Evolutionary conservation across 2,113 vertebrate species (phyloP).

Genomic region (Oryzias woworae): DNA sequence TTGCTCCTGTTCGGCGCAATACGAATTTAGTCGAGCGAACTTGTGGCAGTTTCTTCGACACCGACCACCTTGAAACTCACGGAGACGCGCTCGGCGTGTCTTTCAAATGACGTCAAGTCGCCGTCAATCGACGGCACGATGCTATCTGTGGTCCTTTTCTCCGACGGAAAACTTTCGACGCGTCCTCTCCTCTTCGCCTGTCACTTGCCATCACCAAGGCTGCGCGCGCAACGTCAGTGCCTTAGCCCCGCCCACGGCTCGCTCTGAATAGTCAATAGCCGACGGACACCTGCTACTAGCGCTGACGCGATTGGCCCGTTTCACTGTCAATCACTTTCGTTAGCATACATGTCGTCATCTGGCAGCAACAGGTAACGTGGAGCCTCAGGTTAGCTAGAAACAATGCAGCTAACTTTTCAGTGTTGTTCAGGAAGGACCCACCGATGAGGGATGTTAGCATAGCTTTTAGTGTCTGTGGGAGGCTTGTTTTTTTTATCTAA

Average conservation of each 20-base stretch:
- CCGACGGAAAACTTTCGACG: conserved; percentile 44
- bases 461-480: no score
- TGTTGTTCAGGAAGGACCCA: no score
- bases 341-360: conserved; percentile 35
- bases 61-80: neutral
- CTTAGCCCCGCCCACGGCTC: conserved; percentile 19
- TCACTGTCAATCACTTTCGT: conserved; percentile 15
- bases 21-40: conserved; percentile 34
- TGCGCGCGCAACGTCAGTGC: conserved; percentile 41
- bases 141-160: neutral
- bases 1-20: conserved; percentile 11
- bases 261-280: conserved; percentile 38
- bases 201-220: conserved; percentile 49
- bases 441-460: no score
- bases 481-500: no score
- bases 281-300: conserved; percentile 46
- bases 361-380: conserved; percentile 53
- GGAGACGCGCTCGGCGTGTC: neutral
- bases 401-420: no score
- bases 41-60: conserved; percentile 39
- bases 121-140: neutral
- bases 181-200: conserved; percentile 51
- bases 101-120: neutral
- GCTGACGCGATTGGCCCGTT: conserved; percentile 42
- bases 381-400: neutral